Evolutionary conservation across 2,113 vertebrate species (phyloP).

Genomic region (Chionomys nivalis): DNA sequence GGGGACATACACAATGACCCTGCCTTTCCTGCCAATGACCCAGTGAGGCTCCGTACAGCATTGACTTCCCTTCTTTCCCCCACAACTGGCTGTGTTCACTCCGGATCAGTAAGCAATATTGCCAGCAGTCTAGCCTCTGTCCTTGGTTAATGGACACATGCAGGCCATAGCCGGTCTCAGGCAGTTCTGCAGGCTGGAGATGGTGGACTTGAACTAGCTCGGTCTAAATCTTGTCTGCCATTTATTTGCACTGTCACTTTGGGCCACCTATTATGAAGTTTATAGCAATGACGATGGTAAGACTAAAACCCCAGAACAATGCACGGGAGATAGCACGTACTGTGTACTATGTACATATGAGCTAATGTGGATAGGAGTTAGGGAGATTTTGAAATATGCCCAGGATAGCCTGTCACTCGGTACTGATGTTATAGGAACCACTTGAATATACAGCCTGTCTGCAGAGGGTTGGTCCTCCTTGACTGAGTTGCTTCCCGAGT

Average conservation of each 20-base stretch:
- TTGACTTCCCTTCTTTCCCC: fast-evolving
- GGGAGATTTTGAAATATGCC: neutral
- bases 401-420: neutral
- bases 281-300: neutral
- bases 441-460: neutral
- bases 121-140: too few species aligned
- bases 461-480: neutral
- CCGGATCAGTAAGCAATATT: neutral
- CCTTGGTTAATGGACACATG: fast-evolving
- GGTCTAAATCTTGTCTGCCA: neutral
- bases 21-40: neutral
- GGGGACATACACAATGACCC: fast-evolving
- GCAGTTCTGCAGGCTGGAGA: neutral
- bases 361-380: neutral
- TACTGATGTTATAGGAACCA: neutral
- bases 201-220: fast-evolving
- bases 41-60: neutral
- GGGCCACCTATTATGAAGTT: neutral
- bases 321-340: too few species aligned
- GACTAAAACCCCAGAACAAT: neutral
- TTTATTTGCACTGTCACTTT: neutral
- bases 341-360: fast-evolving
- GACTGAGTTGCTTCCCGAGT: neutral
- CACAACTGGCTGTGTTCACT: too few species aligned
- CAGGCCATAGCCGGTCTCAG: neutral